phyloP scores from a whole-genome alignment of 2,113 vertebrate genomes.

The Larimichthys polyactis region DNA sequence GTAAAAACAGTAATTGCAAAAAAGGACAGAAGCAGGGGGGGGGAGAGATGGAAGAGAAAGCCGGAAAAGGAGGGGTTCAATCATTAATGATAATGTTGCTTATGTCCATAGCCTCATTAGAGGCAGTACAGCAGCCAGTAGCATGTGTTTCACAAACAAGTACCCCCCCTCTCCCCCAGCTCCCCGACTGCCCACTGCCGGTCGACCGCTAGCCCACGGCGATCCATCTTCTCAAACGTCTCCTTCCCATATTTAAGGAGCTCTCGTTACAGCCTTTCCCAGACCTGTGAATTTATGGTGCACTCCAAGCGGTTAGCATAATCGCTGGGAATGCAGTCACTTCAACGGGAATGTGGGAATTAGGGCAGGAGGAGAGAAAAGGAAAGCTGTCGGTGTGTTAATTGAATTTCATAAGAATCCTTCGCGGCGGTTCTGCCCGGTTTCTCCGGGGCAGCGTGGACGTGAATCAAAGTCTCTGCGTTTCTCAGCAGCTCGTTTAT shows the following conservation, averaged over 20 bases:
- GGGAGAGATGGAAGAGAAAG: slow-evolving; percentile 42
- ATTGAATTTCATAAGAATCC: slow-evolving; percentile 80
- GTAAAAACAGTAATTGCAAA: slow-evolving; percentile 93
- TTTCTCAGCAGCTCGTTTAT: slow-evolving; percentile 15
- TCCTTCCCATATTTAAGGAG: slow-evolving; percentile 82
- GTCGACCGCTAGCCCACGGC: slow-evolving; percentile 84
- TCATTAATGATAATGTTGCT: slow-evolving; percentile 96
- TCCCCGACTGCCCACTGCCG: slow-evolving; percentile 83
- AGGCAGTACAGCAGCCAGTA: slow-evolving; percentile 88
- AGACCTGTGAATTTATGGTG: slow-evolving; percentile 80
- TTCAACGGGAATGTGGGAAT: slow-evolving; percentile 81
- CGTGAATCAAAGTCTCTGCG: slow-evolving; percentile 17
- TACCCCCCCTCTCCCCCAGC: slow-evolving; percentile 71
- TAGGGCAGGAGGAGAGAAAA: slow-evolving; percentile 75
- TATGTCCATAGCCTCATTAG: slow-evolving; percentile 95
- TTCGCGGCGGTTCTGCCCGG: slow-evolving; percentile 52
- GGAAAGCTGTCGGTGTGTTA: slow-evolving; percentile 77
- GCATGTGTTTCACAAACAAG: slow-evolving; percentile 95
- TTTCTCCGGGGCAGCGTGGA: slow-evolving; percentile 48
- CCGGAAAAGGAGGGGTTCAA: slow-evolving; percentile 84
- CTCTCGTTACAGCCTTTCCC: slow-evolving; percentile 80
- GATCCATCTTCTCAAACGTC: slow-evolving; percentile 87
- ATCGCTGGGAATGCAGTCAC: slow-evolving; percentile 77
- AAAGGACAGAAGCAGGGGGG: slow-evolving; percentile 80
- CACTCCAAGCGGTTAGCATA: slow-evolving; percentile 80